phyloP scores from a whole-genome alignment of 2,113 vertebrate species.

The Albula goreensis region DNA sequence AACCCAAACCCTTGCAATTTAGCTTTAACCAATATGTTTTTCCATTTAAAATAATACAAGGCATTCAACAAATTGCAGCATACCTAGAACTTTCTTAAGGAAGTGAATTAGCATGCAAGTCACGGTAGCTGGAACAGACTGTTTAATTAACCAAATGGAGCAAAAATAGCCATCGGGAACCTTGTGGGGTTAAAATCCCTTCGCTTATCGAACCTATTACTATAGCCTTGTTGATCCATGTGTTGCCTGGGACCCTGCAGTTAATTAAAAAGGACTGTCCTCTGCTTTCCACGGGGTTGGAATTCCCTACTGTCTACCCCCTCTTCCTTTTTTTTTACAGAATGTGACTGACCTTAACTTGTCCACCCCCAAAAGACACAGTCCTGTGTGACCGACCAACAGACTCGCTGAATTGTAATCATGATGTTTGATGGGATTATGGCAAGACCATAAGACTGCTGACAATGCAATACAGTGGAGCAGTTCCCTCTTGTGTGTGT shows the following conservation, averaged over 20 bases:
- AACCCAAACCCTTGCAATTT: not conserved
- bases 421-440: conserved; percentile 5
- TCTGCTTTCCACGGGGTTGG: conserved; percentile 9
- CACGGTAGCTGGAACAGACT: conserved; percentile 1
- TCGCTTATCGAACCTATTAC: conserved; percentile 37
- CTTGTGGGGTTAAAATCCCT: conserved; percentile 33
- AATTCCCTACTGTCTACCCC: not conserved
- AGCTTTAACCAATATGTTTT: not conserved
- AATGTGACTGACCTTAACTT: conserved; percentile 4
- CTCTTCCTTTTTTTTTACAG: not conserved
- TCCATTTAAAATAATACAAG: not conserved
- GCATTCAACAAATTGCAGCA: conserved; percentile 11
- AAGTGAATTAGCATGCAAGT: conserved; percentile 10
- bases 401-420: conserved; percentile 10
- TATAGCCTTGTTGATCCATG: conserved; percentile 36
- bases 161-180: conserved; percentile 36
- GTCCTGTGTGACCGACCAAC: not conserved
- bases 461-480: not conserved
- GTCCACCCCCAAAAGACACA: no score
- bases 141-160: conserved; percentile 38
- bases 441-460: not conserved
- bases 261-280: conserved; percentile 43
- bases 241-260: conserved; percentile 25
- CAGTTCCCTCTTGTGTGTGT: not conserved
- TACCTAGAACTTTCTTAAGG: not conserved